Conservation (phyloP, 2,113 vertebrate genomes). For the Daphoenositta chrysoptera region DNA sequence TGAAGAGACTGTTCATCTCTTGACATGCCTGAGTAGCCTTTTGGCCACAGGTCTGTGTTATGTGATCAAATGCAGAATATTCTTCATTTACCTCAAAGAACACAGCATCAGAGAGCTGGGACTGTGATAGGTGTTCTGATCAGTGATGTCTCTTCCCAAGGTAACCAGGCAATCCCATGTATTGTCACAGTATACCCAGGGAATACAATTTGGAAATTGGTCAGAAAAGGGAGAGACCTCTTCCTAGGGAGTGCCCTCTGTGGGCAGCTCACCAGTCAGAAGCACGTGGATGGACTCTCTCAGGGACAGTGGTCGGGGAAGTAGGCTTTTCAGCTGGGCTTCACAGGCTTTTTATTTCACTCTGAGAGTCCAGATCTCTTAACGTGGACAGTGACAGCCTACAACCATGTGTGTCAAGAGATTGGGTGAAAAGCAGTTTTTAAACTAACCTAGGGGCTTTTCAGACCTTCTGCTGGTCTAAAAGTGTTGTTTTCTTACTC, state of each 20-base stretch:
- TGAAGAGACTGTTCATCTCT: background rate
- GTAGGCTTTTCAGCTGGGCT: background rate
- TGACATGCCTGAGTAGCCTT: background rate
- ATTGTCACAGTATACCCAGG: background rate
- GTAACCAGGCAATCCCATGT: background rate
- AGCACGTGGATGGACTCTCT: accelerated
- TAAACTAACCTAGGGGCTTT: background rate
- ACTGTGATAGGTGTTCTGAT: background rate
- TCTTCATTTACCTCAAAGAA: background rate
- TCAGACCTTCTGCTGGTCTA: background rate
- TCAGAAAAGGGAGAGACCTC: background rate
- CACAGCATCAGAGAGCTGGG: background rate
- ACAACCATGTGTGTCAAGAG: background rate
- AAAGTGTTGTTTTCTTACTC: background rate
- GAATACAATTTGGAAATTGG: background rate
- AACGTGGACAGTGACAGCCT: background rate
- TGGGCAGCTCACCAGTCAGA: background rate
- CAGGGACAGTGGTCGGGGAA: background rate
- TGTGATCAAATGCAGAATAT: background rate
- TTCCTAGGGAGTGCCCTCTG: background rate
- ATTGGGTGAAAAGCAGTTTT: background rate
- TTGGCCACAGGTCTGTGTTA: background rate
- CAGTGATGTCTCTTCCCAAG: background rate
- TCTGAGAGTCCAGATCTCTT: background rate
- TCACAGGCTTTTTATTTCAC: background rate